These are phyloP conservation scores for Perizoma flavofasciatum DNA, from an alignment of 2,888 invertebrate species.

Conservation along the genomic window DNA sequence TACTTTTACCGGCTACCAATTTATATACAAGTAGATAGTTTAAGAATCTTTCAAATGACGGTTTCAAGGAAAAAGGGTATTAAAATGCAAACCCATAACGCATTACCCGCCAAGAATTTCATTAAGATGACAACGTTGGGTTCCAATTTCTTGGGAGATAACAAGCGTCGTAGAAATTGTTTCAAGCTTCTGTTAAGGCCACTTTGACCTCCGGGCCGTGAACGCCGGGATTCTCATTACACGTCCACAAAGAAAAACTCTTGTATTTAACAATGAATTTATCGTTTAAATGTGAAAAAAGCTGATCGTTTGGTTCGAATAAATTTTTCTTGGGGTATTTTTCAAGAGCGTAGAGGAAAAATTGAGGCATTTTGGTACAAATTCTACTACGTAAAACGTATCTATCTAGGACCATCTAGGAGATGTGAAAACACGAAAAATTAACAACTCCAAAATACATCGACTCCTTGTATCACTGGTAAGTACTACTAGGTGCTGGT, in stretches of 20 bases:
- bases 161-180: conserved; percentile 64
- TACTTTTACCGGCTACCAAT: too few species aligned
- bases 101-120: conserved; percentile 62
- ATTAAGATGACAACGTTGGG: conserved; percentile 77
- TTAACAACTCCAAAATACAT: too few species aligned
- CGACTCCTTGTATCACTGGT: too few species aligned
- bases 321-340: neutral
- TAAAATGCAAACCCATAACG: conserved; percentile 43
- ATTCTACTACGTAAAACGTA: too few species aligned
- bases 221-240: conserved; percentile 73
- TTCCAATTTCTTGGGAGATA: conserved; percentile 74
- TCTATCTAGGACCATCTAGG: too few species aligned
- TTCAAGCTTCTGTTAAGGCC: conserved; percentile 48
- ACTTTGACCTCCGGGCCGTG: conserved; percentile 77
- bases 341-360: too few species aligned
- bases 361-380: too few species aligned
- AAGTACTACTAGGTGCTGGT: too few species aligned
- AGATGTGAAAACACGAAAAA: too few species aligned
- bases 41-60: too few species aligned
- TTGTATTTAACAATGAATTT: conserved; percentile 50
- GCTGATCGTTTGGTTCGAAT: neutral
- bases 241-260: conserved; percentile 62
- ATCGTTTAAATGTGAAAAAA: conserved; percentile 22
- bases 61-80: conserved; percentile 15
- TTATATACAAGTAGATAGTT: too few species aligned